These are phyloP conservation scores for Glossosoma conforme DNA, from an alignment of 1,140 invertebrate genomes.

Conservation along the genomic window DNA sequence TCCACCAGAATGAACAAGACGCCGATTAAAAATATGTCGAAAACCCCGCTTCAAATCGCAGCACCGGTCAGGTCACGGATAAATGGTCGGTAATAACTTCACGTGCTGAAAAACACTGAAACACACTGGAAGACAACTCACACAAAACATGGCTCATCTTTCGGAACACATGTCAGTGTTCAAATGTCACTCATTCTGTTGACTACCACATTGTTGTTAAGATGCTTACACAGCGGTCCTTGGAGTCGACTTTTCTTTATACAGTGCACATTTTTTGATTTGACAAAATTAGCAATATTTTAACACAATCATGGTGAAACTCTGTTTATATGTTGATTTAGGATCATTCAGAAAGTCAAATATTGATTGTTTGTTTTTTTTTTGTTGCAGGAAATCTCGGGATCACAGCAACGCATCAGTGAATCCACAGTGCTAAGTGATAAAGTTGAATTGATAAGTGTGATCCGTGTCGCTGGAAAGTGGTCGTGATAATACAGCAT, in stretches of 20 bases:
- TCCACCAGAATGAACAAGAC: conserved; percentile 10
- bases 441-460: conserved; percentile 7
- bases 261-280: no score
- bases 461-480: conserved; percentile 9
- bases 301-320: no score
- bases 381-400: conserved; percentile 16
- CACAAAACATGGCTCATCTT: conserved; percentile 1
- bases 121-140: conserved; percentile 6
- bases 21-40: conserved; percentile 9
- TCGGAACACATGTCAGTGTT: conserved; percentile 14
- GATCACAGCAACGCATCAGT: not conserved
- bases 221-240: no score
- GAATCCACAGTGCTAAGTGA: conserved; percentile 15
- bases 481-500: no score
- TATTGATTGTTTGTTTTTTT: conserved; percentile 6
- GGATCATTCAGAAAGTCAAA: no score
- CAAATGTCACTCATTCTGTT: conserved; percentile 19
- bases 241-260: no score
- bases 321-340: no score
- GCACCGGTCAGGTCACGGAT: conserved; percentile 29
- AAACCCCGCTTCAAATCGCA: conserved; percentile 16
- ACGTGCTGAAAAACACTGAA: not conserved
- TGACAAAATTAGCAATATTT: no score
- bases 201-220: conserved; percentile 18
- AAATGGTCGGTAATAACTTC: conserved; percentile 15